phyloP scores from a whole-genome alignment of 2,797 vertebrate genomes.

The Syngnathus rostellatus region DNA sequence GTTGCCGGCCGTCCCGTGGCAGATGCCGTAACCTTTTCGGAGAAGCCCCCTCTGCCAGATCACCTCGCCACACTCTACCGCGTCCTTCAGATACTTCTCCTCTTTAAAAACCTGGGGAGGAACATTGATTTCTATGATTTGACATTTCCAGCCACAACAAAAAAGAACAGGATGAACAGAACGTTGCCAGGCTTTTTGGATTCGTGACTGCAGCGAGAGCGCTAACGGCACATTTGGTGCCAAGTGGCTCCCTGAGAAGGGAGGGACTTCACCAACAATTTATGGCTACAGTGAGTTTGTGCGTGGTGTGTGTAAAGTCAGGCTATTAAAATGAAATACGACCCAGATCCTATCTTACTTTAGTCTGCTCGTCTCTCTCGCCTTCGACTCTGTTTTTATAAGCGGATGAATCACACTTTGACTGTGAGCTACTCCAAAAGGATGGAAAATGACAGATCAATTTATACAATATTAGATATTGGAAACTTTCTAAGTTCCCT shows the following conservation, averaged over 20 bases:
- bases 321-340: neutral
- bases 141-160: too few species aligned
- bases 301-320: neutral
- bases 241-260: neutral
- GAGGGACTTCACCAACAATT: neutral
- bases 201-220: neutral
- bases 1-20: conserved; percentile 90
- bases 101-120: conserved; percentile 82
- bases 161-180: too few species aligned
- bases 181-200: too few species aligned
- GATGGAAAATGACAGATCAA: too few species aligned
- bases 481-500: too few species aligned
- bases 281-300: neutral
- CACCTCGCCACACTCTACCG: conserved; percentile 85
- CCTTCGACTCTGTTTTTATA: neutral
- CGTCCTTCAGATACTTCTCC: conserved; percentile 94
- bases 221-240: neutral
- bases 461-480: too few species aligned
- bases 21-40: conserved; percentile 92
- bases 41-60: conserved; percentile 94
- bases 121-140: too few species aligned
- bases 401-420: neutral
- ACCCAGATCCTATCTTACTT: neutral
- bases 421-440: neutral
- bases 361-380: neutral